phyloP scores from a whole-genome alignment of 2,797 vertebrate species.

The Anolis apletophallus region DNA sequence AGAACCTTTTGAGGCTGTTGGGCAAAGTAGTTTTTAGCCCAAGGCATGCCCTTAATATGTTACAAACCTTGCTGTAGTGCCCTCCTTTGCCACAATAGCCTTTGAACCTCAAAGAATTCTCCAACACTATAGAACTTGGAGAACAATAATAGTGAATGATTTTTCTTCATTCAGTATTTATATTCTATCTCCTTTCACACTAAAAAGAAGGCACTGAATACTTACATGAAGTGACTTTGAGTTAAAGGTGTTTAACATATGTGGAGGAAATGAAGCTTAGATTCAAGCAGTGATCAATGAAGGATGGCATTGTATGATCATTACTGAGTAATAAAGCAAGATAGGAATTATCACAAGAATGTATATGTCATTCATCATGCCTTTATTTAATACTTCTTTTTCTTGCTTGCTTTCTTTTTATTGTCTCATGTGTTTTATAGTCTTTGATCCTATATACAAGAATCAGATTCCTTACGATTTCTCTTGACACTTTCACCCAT shows the following conservation, averaged over 20 bases:
- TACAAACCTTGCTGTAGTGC: constrained; percentile 70
- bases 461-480: constrained; percentile 65
- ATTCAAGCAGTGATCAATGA: constrained; percentile 78
- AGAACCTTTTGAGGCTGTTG: constrained; percentile 55
- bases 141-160: constrained; percentile 71
- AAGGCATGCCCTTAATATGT: constrained; percentile 63
- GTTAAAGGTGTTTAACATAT: constrained; percentile 76
- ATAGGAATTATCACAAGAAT: constrained; percentile 76
- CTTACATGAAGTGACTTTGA: constrained; percentile 75
- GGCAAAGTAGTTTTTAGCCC: constrained; percentile 70
- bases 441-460: constrained; percentile 72
- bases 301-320: constrained; percentile 76
- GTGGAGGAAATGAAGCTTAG: constrained; percentile 77
- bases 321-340: constrained; percentile 74
- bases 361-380: constrained; percentile 73
- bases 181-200: constrained; percentile 70
- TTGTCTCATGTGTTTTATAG: constrained; percentile 69
- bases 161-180: constrained; percentile 76
- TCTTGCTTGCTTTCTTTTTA: constrained; percentile 73
- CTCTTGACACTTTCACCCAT: constrained; percentile 71
- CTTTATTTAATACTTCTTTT: constrained; percentile 69
- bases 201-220: constrained; percentile 74
- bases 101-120: constrained; percentile 74
- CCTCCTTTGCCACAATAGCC: constrained; percentile 63
- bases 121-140: constrained; percentile 67